Percentiles rank a stretch among this genome's conserved stretches.
Conservation (phyloP, 2,113 vertebrate species). For the Corydoras maculifer region DNA sequence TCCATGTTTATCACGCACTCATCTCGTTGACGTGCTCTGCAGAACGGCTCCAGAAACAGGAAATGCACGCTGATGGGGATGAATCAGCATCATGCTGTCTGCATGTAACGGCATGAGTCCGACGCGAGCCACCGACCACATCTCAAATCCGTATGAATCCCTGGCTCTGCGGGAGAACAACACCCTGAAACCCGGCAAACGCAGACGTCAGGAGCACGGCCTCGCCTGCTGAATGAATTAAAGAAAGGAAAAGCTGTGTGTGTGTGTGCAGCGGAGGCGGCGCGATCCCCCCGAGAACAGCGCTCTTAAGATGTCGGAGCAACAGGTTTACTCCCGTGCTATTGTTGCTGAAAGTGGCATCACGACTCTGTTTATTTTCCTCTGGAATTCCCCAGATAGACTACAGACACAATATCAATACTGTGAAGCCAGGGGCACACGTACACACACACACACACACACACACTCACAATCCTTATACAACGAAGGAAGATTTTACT, state of each 20-base stretch:
- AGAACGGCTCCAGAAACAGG: too few relatives aligned
- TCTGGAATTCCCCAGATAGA: constrained; percentile 24
- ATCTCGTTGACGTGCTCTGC: too few relatives aligned
- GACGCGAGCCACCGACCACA: too few relatives aligned
- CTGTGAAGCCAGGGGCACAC: constrained; percentile 5
- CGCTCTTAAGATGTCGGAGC: constrained; percentile 22
- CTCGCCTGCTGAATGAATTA: constrained; percentile 9
- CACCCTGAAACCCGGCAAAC: background rate
- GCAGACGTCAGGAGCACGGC: background rate
- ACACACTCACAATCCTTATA: constrained; percentile 6
- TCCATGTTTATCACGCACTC: too few relatives aligned
- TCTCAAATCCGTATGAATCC: constrained; percentile 4
- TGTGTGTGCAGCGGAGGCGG: constrained; percentile 8
- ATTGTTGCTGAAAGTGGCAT: constrained; percentile 34
- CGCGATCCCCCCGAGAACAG: constrained; percentile 28
- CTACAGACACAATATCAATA: constrained; percentile 8
- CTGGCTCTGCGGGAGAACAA: background rate
- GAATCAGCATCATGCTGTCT: background rate
- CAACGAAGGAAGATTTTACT: constrained; percentile 18
- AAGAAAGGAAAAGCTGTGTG: constrained; percentile 23
- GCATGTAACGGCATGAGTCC: background rate
- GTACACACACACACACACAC: constrained; percentile 30
- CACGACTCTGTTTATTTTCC: constrained; percentile 16
- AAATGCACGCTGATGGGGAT: too few relatives aligned
- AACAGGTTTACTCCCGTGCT: constrained; percentile 19